phyloP scores from a whole-genome alignment of 1,140 invertebrate species.

The Dendrolimus kikuchii region DNA sequence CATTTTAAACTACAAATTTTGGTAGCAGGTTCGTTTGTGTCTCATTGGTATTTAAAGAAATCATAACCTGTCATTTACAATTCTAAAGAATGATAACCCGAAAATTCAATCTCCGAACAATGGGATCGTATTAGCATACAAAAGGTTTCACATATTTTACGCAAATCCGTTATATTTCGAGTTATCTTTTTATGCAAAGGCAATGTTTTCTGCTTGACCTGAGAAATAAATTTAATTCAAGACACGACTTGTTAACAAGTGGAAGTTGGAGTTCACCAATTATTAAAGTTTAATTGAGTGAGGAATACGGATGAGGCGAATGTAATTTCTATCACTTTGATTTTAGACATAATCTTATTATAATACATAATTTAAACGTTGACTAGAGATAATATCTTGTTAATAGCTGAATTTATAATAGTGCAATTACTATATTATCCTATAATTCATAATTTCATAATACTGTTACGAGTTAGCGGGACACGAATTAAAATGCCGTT shows the following conservation, averaged over 20 bases:
- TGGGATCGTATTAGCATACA: constrained; percentile 69
- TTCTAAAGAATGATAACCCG: constrained; percentile 57
- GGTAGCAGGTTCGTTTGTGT: no score
- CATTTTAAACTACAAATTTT: no score
- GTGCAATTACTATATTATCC: no score
- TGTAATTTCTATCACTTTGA: not conserved
- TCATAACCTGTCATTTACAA: constrained; percentile 53
- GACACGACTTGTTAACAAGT: constrained; percentile 22
- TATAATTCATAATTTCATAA: no score
- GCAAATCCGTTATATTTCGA: constrained; percentile 67
- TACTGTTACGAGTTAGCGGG: no score
- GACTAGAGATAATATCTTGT: no score
- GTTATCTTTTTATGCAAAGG: constrained; percentile 58
- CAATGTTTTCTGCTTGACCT: constrained; percentile 46
- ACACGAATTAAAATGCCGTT: no score
- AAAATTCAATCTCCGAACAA: constrained; percentile 70
- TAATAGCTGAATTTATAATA: no score
- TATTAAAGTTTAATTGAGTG: constrained; percentile 24
- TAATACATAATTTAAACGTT: no score
- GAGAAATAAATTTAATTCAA: constrained; percentile 50
- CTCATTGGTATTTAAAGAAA: constrained; percentile 17
- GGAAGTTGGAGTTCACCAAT: constrained; percentile 17
- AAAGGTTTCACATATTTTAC: constrained; percentile 69
- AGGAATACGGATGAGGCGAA: constrained; percentile 1
- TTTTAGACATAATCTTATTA: no score